Base-by-base conservation (phyloP, 2,113 vertebrate species). In the Ictidomys tridecemlineatus region DNA sequence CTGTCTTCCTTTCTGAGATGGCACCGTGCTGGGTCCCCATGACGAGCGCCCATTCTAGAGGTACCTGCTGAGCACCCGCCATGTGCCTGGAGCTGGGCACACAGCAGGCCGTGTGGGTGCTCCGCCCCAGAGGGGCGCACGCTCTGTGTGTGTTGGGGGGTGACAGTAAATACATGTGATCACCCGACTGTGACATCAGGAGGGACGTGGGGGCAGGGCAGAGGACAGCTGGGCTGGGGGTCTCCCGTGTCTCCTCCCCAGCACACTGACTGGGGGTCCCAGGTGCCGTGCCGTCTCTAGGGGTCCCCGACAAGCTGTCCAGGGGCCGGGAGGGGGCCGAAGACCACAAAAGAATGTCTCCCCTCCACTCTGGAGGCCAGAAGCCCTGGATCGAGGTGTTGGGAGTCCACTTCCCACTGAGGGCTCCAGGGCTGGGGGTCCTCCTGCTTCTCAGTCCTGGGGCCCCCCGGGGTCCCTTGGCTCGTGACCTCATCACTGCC, bases 401-500 rank as follows among this genome's bases (percentile, higher is more conserved):
- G 1, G 39, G n/a, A 22, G 34, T 70, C 56, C 0, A 0, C 4
- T 48, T 58, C 34, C 32, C 37, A 6, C 48, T 4, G 4, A 7
- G 58, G 89, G 13, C 48, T 45, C 72, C 48, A 51, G 48, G 48
- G 48, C 11, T 13, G 8, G 37, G 53, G 22, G 16, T 8, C 4
- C 70, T 8, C 4, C 70, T 17, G n/a, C 8, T 16, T 3, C 32
- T 8, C 61, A 8, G 79, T 20, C 39, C 83, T 6, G 5, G 65
- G 30, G 48, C n/a, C 34, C 9, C 13, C 14, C 0, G 8, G 39
- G 20, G 14, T 28, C 20, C 53, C 45, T 56, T 1, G 5, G 26
- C 10, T 5, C 12, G 8, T 14, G 34, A 34, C 34, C 8, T 0
- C 26, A 0, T 42, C 22, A 16, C 7, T 48, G 61, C 14, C 0